Conservation (phyloP, 64 coral and sea anemone genomes). For the Cladopsammia gracilis region DNA sequence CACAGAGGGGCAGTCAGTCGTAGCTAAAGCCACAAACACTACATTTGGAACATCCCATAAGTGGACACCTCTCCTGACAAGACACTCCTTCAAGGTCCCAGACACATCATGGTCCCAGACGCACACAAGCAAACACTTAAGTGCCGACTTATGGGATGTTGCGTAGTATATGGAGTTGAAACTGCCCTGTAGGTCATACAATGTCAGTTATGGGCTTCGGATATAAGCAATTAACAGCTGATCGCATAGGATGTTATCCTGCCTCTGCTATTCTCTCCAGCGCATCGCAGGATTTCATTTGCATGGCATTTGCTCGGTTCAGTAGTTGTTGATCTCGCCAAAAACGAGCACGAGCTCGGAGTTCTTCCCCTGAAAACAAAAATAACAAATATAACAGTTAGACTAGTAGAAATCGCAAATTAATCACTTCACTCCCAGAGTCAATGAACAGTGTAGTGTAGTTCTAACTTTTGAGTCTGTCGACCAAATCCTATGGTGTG, state of each 20-base stretch:
- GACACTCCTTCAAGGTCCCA: too few relatives aligned
- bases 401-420: background rate
- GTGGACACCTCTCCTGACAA: too few relatives aligned
- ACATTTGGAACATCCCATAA: too few relatives aligned
- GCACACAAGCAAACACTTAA: too few relatives aligned
- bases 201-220: background rate
- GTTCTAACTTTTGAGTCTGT: too few relatives aligned
- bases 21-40: too few relatives aligned
- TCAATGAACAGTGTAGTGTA: too few relatives aligned
- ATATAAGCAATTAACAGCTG: background rate
- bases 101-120: too few relatives aligned
- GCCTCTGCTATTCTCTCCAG: slow-evolving; percentile 65
- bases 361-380: slow-evolving; percentile 82
- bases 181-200: background rate
- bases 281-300: slow-evolving; percentile 86
- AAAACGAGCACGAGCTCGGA: slow-evolving; percentile 88
- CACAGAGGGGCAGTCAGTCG: too few relatives aligned
- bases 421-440: background rate
- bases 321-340: slow-evolving; percentile 88
- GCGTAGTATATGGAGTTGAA: background rate
- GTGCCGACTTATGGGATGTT: too few relatives aligned
- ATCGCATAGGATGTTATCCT: background rate
- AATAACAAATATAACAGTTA: background rate
- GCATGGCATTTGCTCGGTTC: slow-evolving; percentile 74
- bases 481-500: too few relatives aligned